These are phyloP conservation scores for Acinonyx jubatus DNA, from an alignment of 2,113 vertebrate genomes.

Conservation along the genomic window DNA sequence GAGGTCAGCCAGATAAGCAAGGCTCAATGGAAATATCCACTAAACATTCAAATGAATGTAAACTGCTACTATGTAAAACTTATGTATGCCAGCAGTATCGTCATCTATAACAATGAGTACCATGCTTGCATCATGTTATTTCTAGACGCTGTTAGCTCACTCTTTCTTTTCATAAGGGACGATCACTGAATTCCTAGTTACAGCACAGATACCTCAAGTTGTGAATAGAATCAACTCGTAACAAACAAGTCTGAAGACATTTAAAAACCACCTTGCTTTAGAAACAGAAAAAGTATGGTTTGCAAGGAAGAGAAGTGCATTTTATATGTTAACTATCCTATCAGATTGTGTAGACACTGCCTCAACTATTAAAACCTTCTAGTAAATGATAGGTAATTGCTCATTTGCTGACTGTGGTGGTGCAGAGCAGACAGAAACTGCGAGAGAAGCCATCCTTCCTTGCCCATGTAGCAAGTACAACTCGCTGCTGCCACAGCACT, in stretches of 20 bases:
- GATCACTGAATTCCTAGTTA: slow-evolving; percentile 57
- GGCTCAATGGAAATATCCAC: slow-evolving; percentile 27
- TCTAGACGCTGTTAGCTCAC: not conserved
- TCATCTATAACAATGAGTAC: not conserved
- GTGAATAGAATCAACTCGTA: slow-evolving; percentile 71
- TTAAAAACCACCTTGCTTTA: slow-evolving; percentile 64
- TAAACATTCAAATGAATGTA: slow-evolving; percentile 60
- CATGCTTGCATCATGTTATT: not conserved
- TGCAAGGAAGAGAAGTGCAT: slow-evolving; percentile 70
- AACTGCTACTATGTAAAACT: slow-evolving; percentile 18
- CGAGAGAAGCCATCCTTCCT: slow-evolving; percentile 82
- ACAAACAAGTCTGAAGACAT: slow-evolving; percentile 45
- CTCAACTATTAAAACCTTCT: slow-evolving; percentile 85
- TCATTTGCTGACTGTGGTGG: slow-evolving; percentile 85
- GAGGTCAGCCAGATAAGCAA: slow-evolving; percentile 32
- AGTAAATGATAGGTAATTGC: slow-evolving; percentile 85
- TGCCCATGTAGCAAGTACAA: slow-evolving; percentile 85
- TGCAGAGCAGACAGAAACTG: slow-evolving; percentile 78
- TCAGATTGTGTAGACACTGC: slow-evolving; percentile 82
- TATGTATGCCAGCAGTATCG: not conserved
- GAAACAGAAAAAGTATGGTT: slow-evolving; percentile 34
- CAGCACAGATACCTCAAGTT: slow-evolving; percentile 60
- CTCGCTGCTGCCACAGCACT: slow-evolving; percentile 83
- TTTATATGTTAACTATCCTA: slow-evolving; percentile 81
- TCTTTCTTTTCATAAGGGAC: slow-evolving; percentile 39